Evolutionary conservation across 2,113 vertebrate genomes (phyloP).

Genomic region (Progne subis): DNA sequence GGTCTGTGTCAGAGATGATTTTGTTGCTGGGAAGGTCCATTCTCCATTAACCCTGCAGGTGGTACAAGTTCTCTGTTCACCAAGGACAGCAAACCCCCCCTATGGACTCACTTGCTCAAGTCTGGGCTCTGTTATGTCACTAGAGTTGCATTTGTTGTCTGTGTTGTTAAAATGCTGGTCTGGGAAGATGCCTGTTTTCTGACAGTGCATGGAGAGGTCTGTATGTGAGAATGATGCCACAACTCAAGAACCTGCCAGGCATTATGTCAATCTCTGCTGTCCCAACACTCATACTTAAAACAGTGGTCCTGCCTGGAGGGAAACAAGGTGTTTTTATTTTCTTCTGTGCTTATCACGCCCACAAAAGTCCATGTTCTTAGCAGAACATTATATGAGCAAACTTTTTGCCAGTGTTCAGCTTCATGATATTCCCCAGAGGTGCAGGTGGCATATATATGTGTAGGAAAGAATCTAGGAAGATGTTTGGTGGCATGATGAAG

Average conservation of each 20-base stretch:
- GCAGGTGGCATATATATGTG: not conserved
- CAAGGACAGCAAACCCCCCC: not conserved
- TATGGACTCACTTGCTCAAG: not conserved
- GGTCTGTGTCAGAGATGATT: not conserved
- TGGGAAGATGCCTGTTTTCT: not conserved
- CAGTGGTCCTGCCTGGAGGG: not conserved
- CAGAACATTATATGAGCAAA: not conserved
- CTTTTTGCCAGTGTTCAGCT: not conserved
- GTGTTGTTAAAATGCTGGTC: not conserved
- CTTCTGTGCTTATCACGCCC: not conserved
- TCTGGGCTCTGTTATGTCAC: not conserved
- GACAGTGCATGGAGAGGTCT: not conserved
- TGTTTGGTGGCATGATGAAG: not conserved
- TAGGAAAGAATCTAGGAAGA: not conserved
- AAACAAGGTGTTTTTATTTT: not conserved
- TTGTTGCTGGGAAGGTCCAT: not conserved
- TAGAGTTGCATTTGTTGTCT: not conserved
- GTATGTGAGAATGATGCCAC: not conserved
- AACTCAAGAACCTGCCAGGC: not conserved
- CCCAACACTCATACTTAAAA: not conserved
- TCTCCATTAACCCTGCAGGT: conserved; percentile 5
- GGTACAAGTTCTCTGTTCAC: not conserved
- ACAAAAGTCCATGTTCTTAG: not conserved
- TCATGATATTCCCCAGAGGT: not conserved
- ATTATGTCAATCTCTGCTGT: not conserved